Evolutionary conservation across 1,140 invertebrate species (phyloP), one percentile per base, ranked within the genome.

Genomic region (Globodera rostochiensis): DNA sequence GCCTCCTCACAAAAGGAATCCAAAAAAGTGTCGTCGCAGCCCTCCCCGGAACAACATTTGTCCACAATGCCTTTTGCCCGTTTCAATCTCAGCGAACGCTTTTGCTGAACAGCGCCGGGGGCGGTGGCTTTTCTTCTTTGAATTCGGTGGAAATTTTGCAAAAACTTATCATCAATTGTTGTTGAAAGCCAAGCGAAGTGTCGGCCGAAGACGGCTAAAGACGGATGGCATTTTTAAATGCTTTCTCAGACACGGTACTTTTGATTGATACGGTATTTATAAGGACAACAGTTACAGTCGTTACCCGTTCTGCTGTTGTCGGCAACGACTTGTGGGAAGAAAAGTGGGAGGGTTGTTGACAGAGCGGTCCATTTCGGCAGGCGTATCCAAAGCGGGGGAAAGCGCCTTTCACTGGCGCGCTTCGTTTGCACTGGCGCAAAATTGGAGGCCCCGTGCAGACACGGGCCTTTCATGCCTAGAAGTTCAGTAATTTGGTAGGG

Each of bases 1-100:
- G 9, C n/a, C n/a, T 11, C 11, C 76, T 70, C 66, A 78, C 76
- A 78, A 67, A 78, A 78, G 5, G 76, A 78, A 21, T 78, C 76
- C 46, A 78, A 64, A 47, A 78, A 78, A 6, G 9, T 0, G 47
- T 64, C 60, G 21, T 78, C 76, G 70, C 76, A 78, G 6, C 76
- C 76, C 6, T 69, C 64, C 4, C 45, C 76, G 3, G 66, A 69
- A 67, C 76, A 78, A 47, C 76, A 78, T 67, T 78, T n/a, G 70
- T 78, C 76, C 21, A 78, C 76, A 15, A 78, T 78, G 6, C 76
- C 76, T 19, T 70, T 78, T n/a, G 66, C 70, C 49, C 70, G 49
- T n/a, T 69, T 78, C 76, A 70, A 19, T 60, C 57, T 60, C 15
- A 15, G 57, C 19, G 13, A 15, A 6, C 15, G 13, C 11, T n/a